Conservation (phyloP, 1,140 invertebrate species). For the Araneus ventricosus region DNA sequence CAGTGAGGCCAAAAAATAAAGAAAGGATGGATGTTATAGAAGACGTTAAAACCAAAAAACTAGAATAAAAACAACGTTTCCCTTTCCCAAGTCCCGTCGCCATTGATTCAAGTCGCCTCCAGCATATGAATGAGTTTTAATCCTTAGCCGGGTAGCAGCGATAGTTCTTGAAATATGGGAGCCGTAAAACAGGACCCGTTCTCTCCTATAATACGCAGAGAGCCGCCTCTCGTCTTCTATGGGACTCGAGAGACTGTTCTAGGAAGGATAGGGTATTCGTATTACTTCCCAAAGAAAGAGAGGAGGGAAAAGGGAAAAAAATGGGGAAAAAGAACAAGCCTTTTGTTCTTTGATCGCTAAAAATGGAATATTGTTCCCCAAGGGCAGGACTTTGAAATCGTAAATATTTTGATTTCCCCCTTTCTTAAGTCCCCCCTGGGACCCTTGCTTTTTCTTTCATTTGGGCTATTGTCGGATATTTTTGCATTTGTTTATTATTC, state of each 20-base stretch:
- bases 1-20: background rate
- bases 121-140: conserved; percentile 58
- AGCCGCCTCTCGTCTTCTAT: background rate
- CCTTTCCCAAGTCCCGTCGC: background rate
- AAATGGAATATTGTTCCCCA: conserved; percentile 53
- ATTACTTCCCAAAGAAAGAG: conserved; percentile 23
- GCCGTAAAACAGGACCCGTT: conserved; percentile 39
- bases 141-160: conserved; percentile 14
- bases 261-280: conserved; percentile 5
- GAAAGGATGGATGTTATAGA: background rate
- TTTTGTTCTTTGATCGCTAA: conserved; percentile 59
- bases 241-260: conserved; percentile 18
- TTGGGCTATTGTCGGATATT: conserved; percentile 36
- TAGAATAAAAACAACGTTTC: background rate
- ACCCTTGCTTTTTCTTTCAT: background rate
- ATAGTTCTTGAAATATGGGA: conserved; percentile 49
- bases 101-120: conserved; percentile 11
- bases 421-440: background rate
- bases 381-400: conserved; percentile 37
- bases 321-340: background rate
- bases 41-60: background rate
- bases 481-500: conserved; percentile 19
- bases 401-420: conserved; percentile 57
- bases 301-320: background rate
- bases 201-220: conserved; percentile 14